A percentile compares a stretch with the other conserved stretches of the same genome.
These are phyloP conservation scores for Saccopteryx leptura DNA, from an alignment of 2,113 vertebrate species.

Conservation along the genomic window DNA sequence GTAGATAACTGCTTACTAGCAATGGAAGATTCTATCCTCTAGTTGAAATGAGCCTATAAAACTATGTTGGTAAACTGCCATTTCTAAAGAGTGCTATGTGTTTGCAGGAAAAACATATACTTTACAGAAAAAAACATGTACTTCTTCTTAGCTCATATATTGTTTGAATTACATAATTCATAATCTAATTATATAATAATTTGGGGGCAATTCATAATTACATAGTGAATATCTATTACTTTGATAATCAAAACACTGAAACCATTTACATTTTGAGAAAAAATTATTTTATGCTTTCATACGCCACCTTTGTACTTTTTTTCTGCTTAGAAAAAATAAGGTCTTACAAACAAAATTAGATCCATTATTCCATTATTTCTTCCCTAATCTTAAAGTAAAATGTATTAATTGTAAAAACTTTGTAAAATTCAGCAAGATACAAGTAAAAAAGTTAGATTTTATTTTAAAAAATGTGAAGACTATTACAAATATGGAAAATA, in stretches of 20 bases:
- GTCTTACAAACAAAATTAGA: conserved; percentile 51
- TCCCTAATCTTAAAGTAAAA: conserved; percentile 46
- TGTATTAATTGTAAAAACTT: background rate
- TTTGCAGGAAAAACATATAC: background rate
- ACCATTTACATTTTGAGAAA: conserved; percentile 43
- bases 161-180: background rate
- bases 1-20: background rate
- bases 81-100: background rate
- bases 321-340: conserved; percentile 26
- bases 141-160: background rate
- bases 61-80: accelerated
- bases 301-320: background rate
- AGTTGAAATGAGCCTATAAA: background rate
- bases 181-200: background rate
- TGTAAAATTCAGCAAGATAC: background rate
- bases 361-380: background rate
- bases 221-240: background rate
- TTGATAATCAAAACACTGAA: conserved; percentile 32
- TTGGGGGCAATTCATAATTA: background rate
- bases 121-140: background rate
- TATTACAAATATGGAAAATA: conserved; percentile 16
- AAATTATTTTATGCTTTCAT: background rate
- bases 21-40: background rate
- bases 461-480: conserved; percentile 2
- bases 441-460: background rate